Conservation (phyloP, 2,888 invertebrate species). For the Ormyrus thymus region DNA sequence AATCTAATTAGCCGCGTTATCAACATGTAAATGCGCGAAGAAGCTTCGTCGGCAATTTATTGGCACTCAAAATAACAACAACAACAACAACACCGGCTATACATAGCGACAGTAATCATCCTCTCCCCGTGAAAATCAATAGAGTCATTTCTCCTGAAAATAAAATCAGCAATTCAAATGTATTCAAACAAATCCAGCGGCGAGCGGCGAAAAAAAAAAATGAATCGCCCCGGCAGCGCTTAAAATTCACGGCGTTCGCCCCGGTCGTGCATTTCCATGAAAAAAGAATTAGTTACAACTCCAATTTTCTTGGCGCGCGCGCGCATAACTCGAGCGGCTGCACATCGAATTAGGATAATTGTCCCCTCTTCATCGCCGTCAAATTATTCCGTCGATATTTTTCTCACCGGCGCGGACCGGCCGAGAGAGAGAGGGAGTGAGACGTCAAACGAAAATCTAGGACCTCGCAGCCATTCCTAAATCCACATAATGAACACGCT, state of each 20-base stretch:
- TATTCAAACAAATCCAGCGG: background rate
- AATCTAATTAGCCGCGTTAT: no score
- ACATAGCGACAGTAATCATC: no score
- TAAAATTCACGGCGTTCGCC: no score
- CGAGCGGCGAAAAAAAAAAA: no score
- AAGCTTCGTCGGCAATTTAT: no score
- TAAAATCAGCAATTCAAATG: slow-evolving; percentile 18
- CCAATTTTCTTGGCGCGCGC: background rate
- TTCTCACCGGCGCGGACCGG: background rate
- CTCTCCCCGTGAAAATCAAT: background rate
- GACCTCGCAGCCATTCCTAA: slow-evolving; percentile 13
- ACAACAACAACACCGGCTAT: no score
- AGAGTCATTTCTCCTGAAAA: no score
- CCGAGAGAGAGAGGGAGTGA: background rate
- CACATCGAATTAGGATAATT: slow-evolving; percentile 7
- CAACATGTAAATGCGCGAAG: no score
- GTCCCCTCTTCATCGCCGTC: background rate
- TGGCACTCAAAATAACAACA: no score
- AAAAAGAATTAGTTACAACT: background rate
- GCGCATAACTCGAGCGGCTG: background rate
- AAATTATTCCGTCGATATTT: slow-evolving; percentile 33
- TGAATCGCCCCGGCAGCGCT: no score
- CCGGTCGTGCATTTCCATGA: background rate
- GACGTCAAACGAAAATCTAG: slow-evolving; percentile 30
- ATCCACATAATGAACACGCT: slow-evolving; percentile 66